Base-by-base conservation (phyloP, 2,888 invertebrate genomes). In the Melikaiella ostensackeni region DNA sequence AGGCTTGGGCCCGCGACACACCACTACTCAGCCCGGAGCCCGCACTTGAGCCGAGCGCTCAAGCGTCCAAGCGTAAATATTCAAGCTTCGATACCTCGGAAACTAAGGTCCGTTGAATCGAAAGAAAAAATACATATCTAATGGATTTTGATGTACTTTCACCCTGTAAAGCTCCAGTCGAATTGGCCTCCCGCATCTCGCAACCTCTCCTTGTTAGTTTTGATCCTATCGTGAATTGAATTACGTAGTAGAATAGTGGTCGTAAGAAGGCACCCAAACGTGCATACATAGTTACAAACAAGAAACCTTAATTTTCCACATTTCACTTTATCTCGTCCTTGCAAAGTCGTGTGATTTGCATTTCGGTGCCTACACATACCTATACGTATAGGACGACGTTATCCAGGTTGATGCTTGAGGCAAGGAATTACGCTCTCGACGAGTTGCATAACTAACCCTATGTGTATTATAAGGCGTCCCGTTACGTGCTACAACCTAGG, bases 341-440 rank as follows among this genome's bases (percentile, higher is more conserved):
- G 86, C 81, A 82, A 77, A 80, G 80, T 78, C 78, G 78, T 42
- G 62, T 81, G 82, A 88, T 88, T 88, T 88, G 83, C 87, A 88
- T 88, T 88, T 87, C 81, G 84, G 83, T 82, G 75, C 75, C 79
- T 81, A 78, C 30, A 74, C 55, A 76, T 81, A 59, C 59, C 13
- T n/a, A 9, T 24, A 4, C 27, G 46, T 66, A 27, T 50, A 70
- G 33, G 50, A 33, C 50, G 77, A 82, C 79, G 62, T 81, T 80
- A 81, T 82, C 82, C 57, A 81, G 76, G 64, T 78, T 79, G 75
- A 79, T 79, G 78, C 85, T 84, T 76, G 77, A 78, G 86, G 87
- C 85, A 81, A 79, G 80, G 80, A 87, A 87, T 87, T 88, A 86
- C 86, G 81, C 82, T 82, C 83, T 82, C 84, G 82, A 81, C 85